Evolutionary conservation across 2,888 invertebrate genomes (phyloP), one percentile per base, ranked within the genome.

Genomic region (Malthinus flaveolus): DNA sequence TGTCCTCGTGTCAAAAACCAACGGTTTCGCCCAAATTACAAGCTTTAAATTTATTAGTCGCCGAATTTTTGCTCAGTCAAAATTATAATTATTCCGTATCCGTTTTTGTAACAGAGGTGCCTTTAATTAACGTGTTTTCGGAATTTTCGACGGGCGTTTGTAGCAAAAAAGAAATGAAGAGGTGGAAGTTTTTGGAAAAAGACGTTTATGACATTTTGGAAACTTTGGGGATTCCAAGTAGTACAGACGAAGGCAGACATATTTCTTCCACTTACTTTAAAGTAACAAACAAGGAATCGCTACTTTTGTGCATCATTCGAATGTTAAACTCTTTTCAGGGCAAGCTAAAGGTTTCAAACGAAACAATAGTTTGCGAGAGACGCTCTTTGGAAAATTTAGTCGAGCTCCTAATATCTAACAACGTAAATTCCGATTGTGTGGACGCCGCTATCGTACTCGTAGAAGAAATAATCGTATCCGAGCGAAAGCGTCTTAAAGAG

Each of bases 31-130:
- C 82, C 1, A 78, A 79, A 47, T 78, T 78, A 61, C 86, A 86
- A 76, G 85, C 85, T n/a, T 66, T 85, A 9, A 85, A 85, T 72
- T 80, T 86, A 47, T 74, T 87, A 23, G 78, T 87, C 42, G 84
- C 83, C 7, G 87, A 87, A 73, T 86, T 84, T 75, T 77, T 87
- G 50, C 66, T 85, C 34, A 76, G 79, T 49, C 76, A 85, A 80
- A 80, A 84, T 32, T 84, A 83, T 67, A 81, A 78, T 63, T 86
- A 85, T 69, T 81, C 82, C 3, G 72, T 86, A 1, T 85, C 85
- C 1, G 82, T 86, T 45, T 86, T 86, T 71, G 77, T 83, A 45
- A 83, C 85, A 3, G 87, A 87, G 75, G 84, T 85, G 51, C 84
- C 83, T 0, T 68, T 82, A 34, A 76, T 80, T 12, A 83, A 81